Evolutionary conservation across 2,888 invertebrate species (phyloP).

Genomic region (Phyto melanocephala): DNA sequence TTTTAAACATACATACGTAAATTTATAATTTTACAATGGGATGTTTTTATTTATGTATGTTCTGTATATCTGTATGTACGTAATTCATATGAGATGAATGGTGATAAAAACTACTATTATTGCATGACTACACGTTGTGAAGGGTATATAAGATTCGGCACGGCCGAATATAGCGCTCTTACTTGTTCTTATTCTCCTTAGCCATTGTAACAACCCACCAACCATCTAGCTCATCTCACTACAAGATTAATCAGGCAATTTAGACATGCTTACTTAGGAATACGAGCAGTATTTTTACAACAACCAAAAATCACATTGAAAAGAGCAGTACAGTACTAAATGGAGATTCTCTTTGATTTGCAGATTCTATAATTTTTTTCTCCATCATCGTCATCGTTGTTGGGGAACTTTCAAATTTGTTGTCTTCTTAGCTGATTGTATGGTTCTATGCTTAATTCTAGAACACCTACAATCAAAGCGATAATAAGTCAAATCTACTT

Average conservation of each 20-base stretch:
- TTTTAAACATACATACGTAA: too few relatives aligned
- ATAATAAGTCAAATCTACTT: slow-evolving; percentile 62
- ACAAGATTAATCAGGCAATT: slow-evolving; percentile 62
- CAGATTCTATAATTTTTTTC: slow-evolving; percentile 11
- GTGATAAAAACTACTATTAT: too few relatives aligned
- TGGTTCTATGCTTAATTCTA: slow-evolving; percentile 1
- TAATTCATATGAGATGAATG: too few relatives aligned
- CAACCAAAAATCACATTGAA: slow-evolving; percentile 7
- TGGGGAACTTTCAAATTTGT: slow-evolving; percentile 40
- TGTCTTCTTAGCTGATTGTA: slow-evolving; percentile 5
- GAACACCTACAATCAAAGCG: slow-evolving; percentile 63
- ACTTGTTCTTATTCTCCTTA: background rate
- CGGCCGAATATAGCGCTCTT: too few relatives aligned
- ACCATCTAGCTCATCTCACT: slow-evolving; percentile 45
- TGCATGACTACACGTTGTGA: too few relatives aligned
- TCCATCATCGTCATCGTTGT: background rate
- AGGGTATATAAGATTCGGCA: too few relatives aligned
- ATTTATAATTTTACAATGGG: too few relatives aligned
- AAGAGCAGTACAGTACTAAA: slow-evolving; percentile 17
- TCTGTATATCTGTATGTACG: too few relatives aligned
- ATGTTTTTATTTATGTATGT: too few relatives aligned
- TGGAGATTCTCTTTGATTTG: slow-evolving; percentile 36
- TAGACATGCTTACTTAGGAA: slow-evolving; percentile 53
- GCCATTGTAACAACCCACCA: slow-evolving; percentile 15
- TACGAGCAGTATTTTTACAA: slow-evolving; percentile 28